phyloP scores from a whole-genome alignment of 2,113 vertebrate genomes.

The Periophthalmus modestus region DNA sequence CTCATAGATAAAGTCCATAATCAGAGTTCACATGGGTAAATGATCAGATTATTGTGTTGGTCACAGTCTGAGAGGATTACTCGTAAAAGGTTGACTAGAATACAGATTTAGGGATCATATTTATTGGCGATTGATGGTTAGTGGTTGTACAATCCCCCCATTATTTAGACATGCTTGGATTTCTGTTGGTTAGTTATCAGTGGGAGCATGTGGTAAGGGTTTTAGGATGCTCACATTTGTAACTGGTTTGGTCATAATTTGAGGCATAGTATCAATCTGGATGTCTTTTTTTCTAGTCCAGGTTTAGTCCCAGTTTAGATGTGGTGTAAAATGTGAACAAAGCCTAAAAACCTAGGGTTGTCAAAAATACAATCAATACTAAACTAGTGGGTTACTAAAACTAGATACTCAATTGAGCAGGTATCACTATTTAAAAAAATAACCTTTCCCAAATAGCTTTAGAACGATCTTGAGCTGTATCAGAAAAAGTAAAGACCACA shows the following conservation, averaged over 20 bases:
- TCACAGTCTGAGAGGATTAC: slow-evolving; percentile 60
- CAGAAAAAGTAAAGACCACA: no score
- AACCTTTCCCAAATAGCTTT: no score
- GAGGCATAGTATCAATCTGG: no score
- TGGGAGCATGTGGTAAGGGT: slow-evolving; percentile 60
- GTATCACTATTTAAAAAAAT: no score
- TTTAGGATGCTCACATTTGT: slow-evolving; percentile 20
- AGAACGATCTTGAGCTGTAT: no score
- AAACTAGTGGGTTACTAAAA: no score
- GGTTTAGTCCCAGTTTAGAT: no score
- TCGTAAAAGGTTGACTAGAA: slow-evolving; percentile 44
- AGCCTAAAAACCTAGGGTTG: no score
- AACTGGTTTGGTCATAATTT: background rate
- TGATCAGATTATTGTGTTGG: slow-evolving; percentile 59
- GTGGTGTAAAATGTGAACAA: no score
- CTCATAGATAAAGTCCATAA: slow-evolving; percentile 47
- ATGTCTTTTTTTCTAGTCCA: no score
- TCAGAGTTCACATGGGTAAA: slow-evolving; percentile 62
- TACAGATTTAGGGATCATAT: slow-evolving; percentile 52
- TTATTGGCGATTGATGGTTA: slow-evolving; percentile 31
- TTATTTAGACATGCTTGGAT: slow-evolving; percentile 73
- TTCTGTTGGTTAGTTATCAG: slow-evolving; percentile 68
- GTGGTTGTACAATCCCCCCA: slow-evolving; percentile 36
- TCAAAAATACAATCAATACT: no score
- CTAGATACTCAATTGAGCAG: no score